Evolutionary conservation across 2,113 vertebrate genomes (phyloP).

Genomic region (Cnemophilus loriae): DNA sequence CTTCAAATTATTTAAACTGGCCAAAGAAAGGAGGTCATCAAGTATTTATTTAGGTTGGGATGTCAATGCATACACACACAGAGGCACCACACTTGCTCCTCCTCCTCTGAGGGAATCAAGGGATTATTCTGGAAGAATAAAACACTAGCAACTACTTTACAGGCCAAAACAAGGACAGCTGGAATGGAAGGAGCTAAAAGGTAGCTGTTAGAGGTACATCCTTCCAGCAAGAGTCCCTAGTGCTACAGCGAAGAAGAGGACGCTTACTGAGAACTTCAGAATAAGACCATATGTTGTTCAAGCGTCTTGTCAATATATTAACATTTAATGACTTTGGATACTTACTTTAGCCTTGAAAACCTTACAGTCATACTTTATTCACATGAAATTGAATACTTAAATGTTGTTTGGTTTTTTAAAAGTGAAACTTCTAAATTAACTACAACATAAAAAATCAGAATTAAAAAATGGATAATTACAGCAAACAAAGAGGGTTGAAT

Average conservation of each 20-base stretch:
- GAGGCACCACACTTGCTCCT: neutral
- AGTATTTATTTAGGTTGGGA: neutral
- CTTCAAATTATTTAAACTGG: neutral
- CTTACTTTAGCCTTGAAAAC: neutral
- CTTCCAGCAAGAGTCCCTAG: neutral
- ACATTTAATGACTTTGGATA: neutral
- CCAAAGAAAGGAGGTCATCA: neutral
- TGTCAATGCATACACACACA: neutral
- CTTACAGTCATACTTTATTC: neutral
- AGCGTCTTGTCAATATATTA: neutral
- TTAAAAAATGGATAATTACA: neutral
- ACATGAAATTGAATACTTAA: neutral
- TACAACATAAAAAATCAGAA: neutral
- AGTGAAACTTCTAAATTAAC: neutral
- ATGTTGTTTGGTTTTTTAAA: neutral
- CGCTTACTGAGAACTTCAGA: neutral
- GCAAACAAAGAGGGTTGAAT: neutral
- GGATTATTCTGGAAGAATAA: neutral
- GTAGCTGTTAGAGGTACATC: neutral
- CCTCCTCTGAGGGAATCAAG: neutral
- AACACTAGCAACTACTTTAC: neutral
- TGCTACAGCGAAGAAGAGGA: neutral
- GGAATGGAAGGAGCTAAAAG: neutral
- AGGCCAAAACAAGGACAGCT: neutral
- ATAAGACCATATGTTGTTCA: neutral